Evolutionary conservation across 2,113 vertebrate species (phyloP).

Genomic region (Platichthys flesus): DNA sequence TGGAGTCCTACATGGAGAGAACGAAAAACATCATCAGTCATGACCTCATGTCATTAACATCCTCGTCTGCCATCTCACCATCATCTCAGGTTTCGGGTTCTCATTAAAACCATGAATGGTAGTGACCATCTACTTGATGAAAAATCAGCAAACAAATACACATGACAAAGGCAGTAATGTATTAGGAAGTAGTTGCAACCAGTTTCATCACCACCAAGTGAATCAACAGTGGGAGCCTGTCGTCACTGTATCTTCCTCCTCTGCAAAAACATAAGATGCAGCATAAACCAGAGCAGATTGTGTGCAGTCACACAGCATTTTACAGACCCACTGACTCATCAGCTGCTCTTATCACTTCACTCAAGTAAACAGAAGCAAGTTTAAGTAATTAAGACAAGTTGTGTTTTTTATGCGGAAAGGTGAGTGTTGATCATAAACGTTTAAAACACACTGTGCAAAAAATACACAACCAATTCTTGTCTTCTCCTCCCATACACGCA

Average conservation of each 20-base stretch:
- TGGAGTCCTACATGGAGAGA: conserved; percentile 88
- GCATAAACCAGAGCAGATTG: background rate
- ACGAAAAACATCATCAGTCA: background rate
- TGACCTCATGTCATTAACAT: background rate
- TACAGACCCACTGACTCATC: background rate
- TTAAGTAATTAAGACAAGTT: background rate
- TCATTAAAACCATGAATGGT: background rate
- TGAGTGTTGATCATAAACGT: too few species aligned
- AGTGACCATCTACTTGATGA: background rate
- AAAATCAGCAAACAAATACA: background rate
- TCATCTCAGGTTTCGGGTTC: background rate
- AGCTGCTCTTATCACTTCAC: background rate
- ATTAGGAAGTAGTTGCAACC: background rate
- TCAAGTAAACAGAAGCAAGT: background rate
- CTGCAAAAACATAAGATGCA: too few species aligned
- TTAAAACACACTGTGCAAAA: background rate
- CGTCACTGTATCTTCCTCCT: background rate
- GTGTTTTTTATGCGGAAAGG: too few species aligned
- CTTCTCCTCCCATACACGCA: too few species aligned
- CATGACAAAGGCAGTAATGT: background rate
- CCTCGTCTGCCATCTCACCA: background rate
- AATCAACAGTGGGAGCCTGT: background rate
- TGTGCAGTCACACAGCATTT: background rate
- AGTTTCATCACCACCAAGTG: background rate
- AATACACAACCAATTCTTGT: too few species aligned